Percentiles rank a stretch among this genome's conserved stretches.
Evolutionary conservation across 2,797 vertebrate species (phyloP).

Genomic region (Prionace glauca): DNA sequence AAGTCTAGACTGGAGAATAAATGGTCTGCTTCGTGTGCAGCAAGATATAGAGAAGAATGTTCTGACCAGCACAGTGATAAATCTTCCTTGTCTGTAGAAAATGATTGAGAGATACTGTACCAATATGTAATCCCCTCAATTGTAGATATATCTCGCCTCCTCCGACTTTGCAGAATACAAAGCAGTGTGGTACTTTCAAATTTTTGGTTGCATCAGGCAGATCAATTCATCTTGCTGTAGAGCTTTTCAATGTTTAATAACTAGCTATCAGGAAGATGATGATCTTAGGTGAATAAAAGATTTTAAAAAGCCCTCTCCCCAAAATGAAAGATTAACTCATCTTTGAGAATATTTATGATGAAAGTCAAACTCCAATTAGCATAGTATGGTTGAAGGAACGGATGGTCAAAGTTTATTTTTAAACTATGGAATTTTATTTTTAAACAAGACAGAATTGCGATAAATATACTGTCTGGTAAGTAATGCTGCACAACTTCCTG

Average conservation of each 20-base stretch:
- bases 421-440: not conserved
- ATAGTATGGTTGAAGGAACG: not conserved
- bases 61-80: not conserved
- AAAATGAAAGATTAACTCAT: not conserved
- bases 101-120: not conserved
- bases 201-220: not conserved
- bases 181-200: not conserved
- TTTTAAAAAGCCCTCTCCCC: not conserved
- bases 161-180: not conserved
- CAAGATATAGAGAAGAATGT: not conserved
- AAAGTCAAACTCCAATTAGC: not conserved
- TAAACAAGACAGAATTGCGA: not conserved
- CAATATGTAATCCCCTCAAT: not conserved
- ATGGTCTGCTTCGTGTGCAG: not conserved
- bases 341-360: not conserved
- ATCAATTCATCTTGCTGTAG: not conserved
- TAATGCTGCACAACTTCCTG: slow-evolving; percentile 7
- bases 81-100: not conserved
- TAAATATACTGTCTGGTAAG: not conserved
- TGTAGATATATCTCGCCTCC: not conserved
- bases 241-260: not conserved
- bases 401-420: not conserved
- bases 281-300: not conserved
- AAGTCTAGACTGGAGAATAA: not conserved
- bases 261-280: not conserved